Conservation (phyloP, 1,140 invertebrate species). For the Drosophila tropicalis region DNA sequence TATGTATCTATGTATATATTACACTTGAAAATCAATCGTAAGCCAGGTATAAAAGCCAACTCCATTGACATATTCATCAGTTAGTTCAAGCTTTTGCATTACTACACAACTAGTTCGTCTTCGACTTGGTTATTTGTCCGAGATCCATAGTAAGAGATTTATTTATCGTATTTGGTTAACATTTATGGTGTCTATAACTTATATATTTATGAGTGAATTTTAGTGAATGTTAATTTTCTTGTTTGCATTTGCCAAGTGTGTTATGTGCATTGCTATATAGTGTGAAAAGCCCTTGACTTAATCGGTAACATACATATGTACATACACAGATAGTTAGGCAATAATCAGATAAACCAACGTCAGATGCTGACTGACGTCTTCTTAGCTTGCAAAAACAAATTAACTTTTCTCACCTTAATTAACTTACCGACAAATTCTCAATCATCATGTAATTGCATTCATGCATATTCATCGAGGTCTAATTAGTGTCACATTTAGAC, state of each 20-base stretch:
- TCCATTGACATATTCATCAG: slow-evolving; percentile 66
- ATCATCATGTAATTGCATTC: slow-evolving; percentile 4
- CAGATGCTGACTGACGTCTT: not conserved
- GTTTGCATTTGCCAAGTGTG: slow-evolving; percentile 20
- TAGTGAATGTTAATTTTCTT: slow-evolving; percentile 19
- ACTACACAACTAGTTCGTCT: slow-evolving; percentile 54
- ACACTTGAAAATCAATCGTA: slow-evolving; percentile 58
- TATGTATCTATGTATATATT: slow-evolving; percentile 27
- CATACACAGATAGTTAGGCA: not conserved
- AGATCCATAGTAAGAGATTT: slow-evolving; percentile 51
- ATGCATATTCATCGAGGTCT: slow-evolving; percentile 13
- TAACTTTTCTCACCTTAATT: slow-evolving; percentile 6
- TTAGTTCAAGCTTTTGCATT: slow-evolving; percentile 67
- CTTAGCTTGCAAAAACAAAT: not conserved
- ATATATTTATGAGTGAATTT: slow-evolving; percentile 25
- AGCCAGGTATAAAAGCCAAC: slow-evolving; percentile 70
- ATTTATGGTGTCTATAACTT: slow-evolving; percentile 12
- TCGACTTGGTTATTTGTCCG: slow-evolving; percentile 23
- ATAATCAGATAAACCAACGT: slow-evolving; percentile 10
- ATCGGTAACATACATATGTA: slow-evolving; percentile 4
- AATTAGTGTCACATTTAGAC: not conserved
- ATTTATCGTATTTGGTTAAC: slow-evolving; percentile 23
- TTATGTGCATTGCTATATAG: slow-evolving; percentile 8
- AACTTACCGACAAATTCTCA: not conserved
- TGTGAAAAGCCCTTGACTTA: slow-evolving; percentile 16